Percentiles rank a stretch among this genome's conserved stretches.
These are phyloP conservation scores for Anas bahamensis DNA, from an alignment of 2,797 vertebrate species.

Conservation along the genomic window DNA sequence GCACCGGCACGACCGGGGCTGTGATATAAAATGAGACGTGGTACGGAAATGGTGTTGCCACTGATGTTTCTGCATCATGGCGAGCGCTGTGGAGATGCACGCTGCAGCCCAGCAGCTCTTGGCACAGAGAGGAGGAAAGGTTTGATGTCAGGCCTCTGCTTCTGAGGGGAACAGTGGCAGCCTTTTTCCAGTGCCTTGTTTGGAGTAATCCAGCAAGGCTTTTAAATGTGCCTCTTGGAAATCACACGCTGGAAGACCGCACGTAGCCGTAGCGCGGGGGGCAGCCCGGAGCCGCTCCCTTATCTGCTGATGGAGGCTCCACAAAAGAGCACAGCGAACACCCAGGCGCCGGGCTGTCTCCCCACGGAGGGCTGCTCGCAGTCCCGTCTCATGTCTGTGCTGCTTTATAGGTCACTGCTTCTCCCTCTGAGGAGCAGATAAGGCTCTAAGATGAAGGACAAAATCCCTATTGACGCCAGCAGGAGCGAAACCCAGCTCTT, in stretches of 20 bases:
- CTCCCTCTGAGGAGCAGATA: not conserved
- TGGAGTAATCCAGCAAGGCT: not conserved
- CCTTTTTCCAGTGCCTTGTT: not conserved
- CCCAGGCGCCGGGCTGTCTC: not conserved
- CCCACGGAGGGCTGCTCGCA: not conserved
- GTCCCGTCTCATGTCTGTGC: not conserved
- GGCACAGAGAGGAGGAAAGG: not conserved
- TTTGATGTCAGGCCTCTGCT: not conserved
- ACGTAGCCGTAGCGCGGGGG: accelerated
- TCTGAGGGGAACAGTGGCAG: not conserved
- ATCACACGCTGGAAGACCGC: not conserved
- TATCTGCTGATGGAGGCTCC: constrained; percentile 25
- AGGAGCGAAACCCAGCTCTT: not conserved
- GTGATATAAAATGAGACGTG: not conserved
- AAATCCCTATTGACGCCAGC: constrained; percentile 1
- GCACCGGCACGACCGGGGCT: not conserved
- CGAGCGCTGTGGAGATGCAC: accelerated
- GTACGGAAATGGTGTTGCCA: not conserved
- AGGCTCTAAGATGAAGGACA: constrained; percentile 13
- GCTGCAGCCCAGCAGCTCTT: accelerated
- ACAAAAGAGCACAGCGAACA: not conserved
- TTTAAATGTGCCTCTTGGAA: not conserved
- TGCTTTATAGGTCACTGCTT: constrained; percentile 24
- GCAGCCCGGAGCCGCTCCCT: accelerated
- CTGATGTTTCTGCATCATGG: not conserved